A percentile compares a stretch with the other conserved stretches of the same genome.
Evolutionary conservation across 2,113 vertebrate genomes (phyloP).

Genomic region (Boleophthalmus pectinirostris): DNA sequence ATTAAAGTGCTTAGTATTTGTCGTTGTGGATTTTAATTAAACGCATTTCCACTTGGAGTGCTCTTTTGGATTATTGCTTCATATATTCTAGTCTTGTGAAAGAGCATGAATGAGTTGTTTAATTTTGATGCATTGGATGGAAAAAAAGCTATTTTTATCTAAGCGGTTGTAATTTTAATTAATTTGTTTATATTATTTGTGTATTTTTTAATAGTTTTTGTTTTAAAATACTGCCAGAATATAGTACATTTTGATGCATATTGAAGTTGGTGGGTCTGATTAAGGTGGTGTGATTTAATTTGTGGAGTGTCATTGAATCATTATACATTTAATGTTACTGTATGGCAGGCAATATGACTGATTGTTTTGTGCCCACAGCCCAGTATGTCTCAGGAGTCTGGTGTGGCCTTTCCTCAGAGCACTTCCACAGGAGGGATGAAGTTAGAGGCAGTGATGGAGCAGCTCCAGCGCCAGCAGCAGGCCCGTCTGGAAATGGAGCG

Average conservation of each 20-base stretch:
- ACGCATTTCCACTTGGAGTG: too few species aligned
- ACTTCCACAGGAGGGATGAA: constrained; percentile 83
- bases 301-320: background rate
- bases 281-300: background rate
- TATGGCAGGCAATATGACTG: constrained; percentile 23
- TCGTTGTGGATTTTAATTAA: too few species aligned
- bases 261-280: background rate
- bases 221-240: background rate
- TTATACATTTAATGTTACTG: constrained; percentile 27
- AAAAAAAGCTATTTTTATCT: background rate
- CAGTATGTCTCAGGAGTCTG: constrained; percentile 78
- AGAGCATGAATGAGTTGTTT: background rate
- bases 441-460: constrained; percentile 90
- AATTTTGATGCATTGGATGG: background rate
- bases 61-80: too few species aligned
- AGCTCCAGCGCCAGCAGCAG: constrained; percentile 88
- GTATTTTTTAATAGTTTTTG: background rate
- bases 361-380: constrained; percentile 70
- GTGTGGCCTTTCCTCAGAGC: constrained; percentile 81
- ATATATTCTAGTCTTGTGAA: too few species aligned
- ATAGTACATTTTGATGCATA: background rate
- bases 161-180: too few species aligned
- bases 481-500: constrained; percentile 87
- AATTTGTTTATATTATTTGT: background rate
- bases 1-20: background rate